Percentiles rank a stretch among this genome's conserved stretches.
phyloP scores from a whole-genome alignment of 2,113 vertebrate species.

The Camelus bactrianus region DNA sequence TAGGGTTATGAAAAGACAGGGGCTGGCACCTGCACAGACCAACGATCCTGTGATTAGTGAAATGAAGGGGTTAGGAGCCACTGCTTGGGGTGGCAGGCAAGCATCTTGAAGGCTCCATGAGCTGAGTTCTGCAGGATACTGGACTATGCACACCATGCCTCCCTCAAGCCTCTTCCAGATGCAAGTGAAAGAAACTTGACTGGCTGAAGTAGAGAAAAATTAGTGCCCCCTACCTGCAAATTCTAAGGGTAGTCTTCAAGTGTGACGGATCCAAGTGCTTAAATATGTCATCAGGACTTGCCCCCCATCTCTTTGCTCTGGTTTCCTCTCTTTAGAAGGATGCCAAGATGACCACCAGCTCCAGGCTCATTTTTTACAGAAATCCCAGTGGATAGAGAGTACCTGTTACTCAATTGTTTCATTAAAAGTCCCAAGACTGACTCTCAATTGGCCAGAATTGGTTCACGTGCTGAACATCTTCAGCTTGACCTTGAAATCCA shows the following conservation, averaged over 20 bases:
- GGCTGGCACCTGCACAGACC: background rate
- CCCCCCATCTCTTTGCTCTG: background rate
- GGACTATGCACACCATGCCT: background rate
- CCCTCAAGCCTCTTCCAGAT: background rate
- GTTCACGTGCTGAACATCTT: background rate
- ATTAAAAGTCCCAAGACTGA: background rate
- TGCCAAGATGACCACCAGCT: background rate
- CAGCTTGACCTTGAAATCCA: constrained; percentile 29
- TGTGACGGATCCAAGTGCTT: background rate
- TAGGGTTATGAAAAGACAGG: background rate
- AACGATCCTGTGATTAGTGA: background rate
- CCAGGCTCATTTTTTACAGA: constrained; percentile 36
- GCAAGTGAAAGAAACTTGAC: background rate
- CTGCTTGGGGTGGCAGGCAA: background rate
- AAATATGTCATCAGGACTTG: background rate
- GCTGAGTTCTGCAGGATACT: background rate
- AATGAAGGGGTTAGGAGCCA: background rate
- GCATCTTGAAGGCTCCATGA: background rate
- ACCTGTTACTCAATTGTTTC: background rate
- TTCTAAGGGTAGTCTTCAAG: constrained; percentile 10
- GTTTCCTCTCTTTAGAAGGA: background rate
- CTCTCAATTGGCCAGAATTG: background rate
- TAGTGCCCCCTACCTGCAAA: background rate
- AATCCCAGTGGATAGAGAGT: background rate
- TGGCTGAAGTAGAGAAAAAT: background rate